A percentile compares a stretch with the other conserved stretches of the same genome.
Evolutionary conservation across 2,113 vertebrate genomes (phyloP).

Genomic region (Saiga tatarica): DNA sequence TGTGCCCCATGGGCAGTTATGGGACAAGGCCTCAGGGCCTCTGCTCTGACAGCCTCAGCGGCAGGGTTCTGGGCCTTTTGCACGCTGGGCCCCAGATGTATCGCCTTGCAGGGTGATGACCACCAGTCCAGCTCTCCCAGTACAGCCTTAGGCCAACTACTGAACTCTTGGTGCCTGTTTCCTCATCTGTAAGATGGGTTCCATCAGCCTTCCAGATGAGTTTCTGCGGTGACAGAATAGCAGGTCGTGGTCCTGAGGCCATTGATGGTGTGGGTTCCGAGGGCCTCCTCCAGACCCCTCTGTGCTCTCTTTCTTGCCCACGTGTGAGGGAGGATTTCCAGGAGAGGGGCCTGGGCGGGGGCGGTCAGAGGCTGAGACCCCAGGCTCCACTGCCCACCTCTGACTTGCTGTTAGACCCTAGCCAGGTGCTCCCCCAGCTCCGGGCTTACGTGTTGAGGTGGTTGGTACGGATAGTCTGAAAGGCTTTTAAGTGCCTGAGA

Average conservation of each 20-base stretch:
- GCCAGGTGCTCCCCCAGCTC: neutral
- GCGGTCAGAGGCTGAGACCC: neutral
- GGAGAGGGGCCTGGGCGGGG: neutral
- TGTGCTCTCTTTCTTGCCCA: neutral
- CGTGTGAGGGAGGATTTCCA: neutral
- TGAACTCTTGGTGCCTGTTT: neutral
- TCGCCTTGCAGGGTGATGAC: neutral
- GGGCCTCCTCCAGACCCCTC: neutral
- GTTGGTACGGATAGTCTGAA: neutral
- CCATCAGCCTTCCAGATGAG: neutral
- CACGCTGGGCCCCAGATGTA: neutral
- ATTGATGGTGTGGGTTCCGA: neutral
- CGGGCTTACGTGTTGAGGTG: neutral
- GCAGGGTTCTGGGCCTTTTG: neutral
- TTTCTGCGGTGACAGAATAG: neutral
- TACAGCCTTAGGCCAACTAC: neutral
- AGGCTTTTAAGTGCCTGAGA: neutral
- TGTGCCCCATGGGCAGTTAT: neutral
- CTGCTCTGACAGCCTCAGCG: neutral
- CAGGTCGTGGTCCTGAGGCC: neutral
- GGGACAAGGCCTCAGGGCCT: neutral
- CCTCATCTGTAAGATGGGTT: neutral
- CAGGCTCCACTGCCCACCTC: neutral
- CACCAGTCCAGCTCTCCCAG: neutral
- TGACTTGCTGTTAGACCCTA: neutral